phyloP scores from a whole-genome alignment of 2,113 vertebrate genomes.

The Trematocara variabile region DNA sequence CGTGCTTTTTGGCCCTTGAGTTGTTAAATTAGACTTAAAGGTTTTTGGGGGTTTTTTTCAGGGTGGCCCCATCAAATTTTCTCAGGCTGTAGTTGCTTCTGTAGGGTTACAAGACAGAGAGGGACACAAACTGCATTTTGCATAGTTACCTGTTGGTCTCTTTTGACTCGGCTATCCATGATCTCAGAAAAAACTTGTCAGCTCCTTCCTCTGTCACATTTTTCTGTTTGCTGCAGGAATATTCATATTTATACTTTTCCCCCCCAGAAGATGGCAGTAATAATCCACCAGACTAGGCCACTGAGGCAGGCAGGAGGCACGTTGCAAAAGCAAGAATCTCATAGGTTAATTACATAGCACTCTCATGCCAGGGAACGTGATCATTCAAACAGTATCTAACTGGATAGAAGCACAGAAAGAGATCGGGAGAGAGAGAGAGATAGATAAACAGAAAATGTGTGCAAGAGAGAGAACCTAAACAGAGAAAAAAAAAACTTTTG shows the following conservation, averaged over 20 bases:
- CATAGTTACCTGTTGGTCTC: not conserved
- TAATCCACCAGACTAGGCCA: constrained; percentile 33
- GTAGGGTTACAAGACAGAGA: not conserved
- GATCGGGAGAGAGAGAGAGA: not conserved
- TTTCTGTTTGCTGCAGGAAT: not conserved
- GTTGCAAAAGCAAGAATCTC: constrained; percentile 57
- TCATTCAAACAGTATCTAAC: constrained; percentile 64
- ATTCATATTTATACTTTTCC: not conserved
- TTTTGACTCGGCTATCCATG: not conserved
- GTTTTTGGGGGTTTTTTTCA: not conserved
- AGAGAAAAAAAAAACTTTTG: not conserved
- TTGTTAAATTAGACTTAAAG: not conserved
- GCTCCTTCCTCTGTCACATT: not conserved
- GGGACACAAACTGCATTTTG: not conserved
- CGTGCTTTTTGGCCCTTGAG: not conserved
- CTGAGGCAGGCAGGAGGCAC: constrained; percentile 29
- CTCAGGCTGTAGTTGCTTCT: not conserved
- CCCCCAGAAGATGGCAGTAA: constrained; percentile 74
- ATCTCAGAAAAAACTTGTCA: not conserved
- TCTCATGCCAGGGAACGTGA: constrained; percentile 72
- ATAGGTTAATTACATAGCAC: constrained; percentile 72
- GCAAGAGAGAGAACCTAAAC: not conserved
- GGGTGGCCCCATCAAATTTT: not conserved
- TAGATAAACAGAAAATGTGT: not conserved
- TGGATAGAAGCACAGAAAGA: constrained; percentile 20